Evolutionary conservation across 2,888 invertebrate species (phyloP).

Genomic region (Chymomyza procnemis): DNA sequence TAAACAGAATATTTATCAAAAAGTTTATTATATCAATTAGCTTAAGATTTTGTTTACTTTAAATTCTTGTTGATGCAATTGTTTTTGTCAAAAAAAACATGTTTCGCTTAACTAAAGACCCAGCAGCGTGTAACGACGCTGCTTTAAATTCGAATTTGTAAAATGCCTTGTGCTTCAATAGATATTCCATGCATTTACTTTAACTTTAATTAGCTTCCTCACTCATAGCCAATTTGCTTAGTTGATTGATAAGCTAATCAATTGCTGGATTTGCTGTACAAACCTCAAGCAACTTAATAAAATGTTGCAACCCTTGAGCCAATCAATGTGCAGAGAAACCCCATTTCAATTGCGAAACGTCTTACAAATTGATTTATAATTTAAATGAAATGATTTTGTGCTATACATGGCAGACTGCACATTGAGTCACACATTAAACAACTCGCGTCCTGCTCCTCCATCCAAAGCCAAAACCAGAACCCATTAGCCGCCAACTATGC

Average conservation of each 20-base stretch:
- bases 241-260: not conserved
- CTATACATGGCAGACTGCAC: constrained; percentile 19
- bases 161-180: not conserved
- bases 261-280: not conserved
- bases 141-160: too few relatives aligned
- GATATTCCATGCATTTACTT: not conserved
- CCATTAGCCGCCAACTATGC: constrained; percentile 29
- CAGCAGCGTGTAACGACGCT: too few relatives aligned
- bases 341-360: not conserved
- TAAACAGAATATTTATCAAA: too few relatives aligned
- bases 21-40: too few relatives aligned
- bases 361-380: constrained; percentile 54
- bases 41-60: too few relatives aligned
- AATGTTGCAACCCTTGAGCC: not conserved
- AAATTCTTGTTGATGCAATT: too few relatives aligned
- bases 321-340: not conserved
- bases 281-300: not conserved
- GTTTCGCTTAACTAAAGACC: too few relatives aligned
- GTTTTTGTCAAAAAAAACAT: too few relatives aligned
- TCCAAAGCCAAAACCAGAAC: constrained; percentile 1
- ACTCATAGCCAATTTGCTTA: not conserved
- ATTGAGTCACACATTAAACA: constrained; percentile 10
- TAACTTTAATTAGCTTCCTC: not conserved
- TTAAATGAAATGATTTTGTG: constrained; percentile 52
- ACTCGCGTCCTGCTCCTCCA: not conserved